Evolutionary conservation across 2,113 vertebrate genomes (phyloP).

Genomic region (Prolemur simus): DNA sequence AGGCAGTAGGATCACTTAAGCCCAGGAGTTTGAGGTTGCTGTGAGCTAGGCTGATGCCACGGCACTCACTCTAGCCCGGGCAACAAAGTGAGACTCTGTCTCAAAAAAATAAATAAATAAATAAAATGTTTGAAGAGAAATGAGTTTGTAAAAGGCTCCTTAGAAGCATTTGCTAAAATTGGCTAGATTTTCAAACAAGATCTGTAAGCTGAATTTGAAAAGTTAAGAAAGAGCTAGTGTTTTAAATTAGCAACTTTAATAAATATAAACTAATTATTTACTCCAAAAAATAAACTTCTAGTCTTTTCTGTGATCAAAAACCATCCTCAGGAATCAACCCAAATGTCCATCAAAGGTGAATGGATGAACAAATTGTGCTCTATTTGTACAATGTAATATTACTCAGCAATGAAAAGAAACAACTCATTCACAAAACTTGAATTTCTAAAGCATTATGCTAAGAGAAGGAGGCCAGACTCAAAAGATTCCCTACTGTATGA

Average conservation of each 20-base stretch:
- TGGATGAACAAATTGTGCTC: background rate
- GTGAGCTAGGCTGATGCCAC: too few relatives aligned
- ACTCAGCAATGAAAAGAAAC: background rate
- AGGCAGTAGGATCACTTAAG: too few relatives aligned
- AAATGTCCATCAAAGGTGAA: background rate
- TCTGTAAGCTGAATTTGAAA: background rate
- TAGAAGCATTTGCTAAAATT: background rate
- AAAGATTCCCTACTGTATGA: background rate
- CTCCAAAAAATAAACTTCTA: background rate
- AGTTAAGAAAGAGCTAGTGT: background rate
- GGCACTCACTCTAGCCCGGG: too few relatives aligned
- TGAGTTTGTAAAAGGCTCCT: background rate
- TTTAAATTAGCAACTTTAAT: background rate
- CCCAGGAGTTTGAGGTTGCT: too few relatives aligned
- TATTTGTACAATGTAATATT: background rate
- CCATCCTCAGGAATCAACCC: background rate
- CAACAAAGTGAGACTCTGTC: too few relatives aligned
- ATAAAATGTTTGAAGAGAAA: background rate
- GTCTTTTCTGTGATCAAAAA: background rate
- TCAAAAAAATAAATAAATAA: too few relatives aligned
- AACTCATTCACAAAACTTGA: background rate
- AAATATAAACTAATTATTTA: background rate
- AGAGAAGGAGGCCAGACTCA: background rate
- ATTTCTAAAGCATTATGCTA: background rate
- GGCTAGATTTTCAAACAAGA: background rate